Conservation (phyloP, 2,113 vertebrate species). For the Seriola rivoliana region DNA sequence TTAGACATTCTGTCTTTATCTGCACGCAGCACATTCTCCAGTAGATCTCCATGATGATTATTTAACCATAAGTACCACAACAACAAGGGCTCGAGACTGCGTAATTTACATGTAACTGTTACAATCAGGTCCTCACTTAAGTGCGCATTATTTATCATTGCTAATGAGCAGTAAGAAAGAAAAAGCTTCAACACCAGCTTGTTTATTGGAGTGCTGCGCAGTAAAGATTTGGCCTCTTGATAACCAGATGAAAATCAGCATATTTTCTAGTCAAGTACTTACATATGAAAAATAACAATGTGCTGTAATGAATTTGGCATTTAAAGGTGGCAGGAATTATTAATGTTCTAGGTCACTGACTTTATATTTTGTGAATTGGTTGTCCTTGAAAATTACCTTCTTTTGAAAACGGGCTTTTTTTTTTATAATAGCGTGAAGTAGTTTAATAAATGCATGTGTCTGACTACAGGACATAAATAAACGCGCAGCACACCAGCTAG, state of each 20-base stretch:
- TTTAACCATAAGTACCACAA: not conserved
- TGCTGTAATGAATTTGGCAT: conserved; percentile 43
- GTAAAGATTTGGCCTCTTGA: not conserved
- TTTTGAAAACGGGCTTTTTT: conserved; percentile 26
- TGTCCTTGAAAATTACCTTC: conserved; percentile 25
- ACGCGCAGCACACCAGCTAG: not conserved
- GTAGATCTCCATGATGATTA: not conserved
- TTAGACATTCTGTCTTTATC: not conserved
- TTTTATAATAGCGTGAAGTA: not conserved
- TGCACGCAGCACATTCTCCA: not conserved
- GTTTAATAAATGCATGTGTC: conserved; percentile 1
- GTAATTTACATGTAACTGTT: conserved; percentile 1
- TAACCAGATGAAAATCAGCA: conserved; percentile 9
- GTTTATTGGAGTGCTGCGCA: conserved; percentile 11
- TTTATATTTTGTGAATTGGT: not conserved
- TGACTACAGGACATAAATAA: not conserved
- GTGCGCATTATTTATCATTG: not conserved
- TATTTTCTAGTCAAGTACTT: conserved; percentile 3
- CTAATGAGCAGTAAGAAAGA: conserved; percentile 9
- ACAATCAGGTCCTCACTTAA: not conserved
- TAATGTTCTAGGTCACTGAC: conserved; percentile 18
- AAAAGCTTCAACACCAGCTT: not conserved
- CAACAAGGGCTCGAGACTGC: not conserved
- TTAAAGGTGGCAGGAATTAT: conserved; percentile 27
- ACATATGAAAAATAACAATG: conserved; percentile 23